Evolutionary conservation across 2,888 invertebrate genomes (phyloP).

Genomic region (Melitaea athalia): DNA sequence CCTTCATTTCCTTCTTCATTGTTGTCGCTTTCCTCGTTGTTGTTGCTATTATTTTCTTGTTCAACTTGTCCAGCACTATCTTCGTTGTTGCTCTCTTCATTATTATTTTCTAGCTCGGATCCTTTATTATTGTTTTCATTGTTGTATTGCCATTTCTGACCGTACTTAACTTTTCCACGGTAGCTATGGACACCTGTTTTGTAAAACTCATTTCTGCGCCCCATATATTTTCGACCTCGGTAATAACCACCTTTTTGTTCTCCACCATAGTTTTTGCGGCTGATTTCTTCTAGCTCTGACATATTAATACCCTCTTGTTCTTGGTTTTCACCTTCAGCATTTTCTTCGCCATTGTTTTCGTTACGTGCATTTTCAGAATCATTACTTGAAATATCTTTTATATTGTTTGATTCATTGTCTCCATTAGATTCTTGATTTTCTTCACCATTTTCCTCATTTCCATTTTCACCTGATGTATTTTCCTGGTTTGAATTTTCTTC

Average conservation of each 20-base stretch:
- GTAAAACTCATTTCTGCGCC: background rate
- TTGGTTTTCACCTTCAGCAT: slow-evolving; percentile 6
- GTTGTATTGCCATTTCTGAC: background rate
- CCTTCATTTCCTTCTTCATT: slow-evolving; percentile 9
- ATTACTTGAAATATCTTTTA: slow-evolving; percentile 15
- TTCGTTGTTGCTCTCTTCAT: slow-evolving; percentile 7
- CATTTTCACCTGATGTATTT: slow-evolving; percentile 15
- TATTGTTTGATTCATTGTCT: slow-evolving; percentile 17
- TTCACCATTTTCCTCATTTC: slow-evolving; percentile 26
- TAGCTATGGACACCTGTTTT: background rate
- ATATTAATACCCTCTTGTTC: slow-evolving; percentile 7
- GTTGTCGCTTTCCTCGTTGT: slow-evolving; percentile 9
- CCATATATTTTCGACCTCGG: background rate
- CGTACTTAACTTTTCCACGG: background rate
- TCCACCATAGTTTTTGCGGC: slow-evolving; percentile 3
- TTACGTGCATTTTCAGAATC: slow-evolving; percentile 17
- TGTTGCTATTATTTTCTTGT: background rate
- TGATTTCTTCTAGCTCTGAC: slow-evolving; percentile 16
- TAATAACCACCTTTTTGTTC: slow-evolving; percentile 5
- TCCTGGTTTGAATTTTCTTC: slow-evolving; percentile 31
- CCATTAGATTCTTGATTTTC: slow-evolving; percentile 13
- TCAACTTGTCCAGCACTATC: background rate
- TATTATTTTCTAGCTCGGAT: background rate
- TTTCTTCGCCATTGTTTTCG: slow-evolving; percentile 17
- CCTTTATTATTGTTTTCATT: background rate